Evolutionary conservation across 30 jellyfish, hydroid and myxozoan species (phyloP), one percentile per base, ranked within the genome.

Genomic region (Chrysaora quinquecirrha): DNA sequence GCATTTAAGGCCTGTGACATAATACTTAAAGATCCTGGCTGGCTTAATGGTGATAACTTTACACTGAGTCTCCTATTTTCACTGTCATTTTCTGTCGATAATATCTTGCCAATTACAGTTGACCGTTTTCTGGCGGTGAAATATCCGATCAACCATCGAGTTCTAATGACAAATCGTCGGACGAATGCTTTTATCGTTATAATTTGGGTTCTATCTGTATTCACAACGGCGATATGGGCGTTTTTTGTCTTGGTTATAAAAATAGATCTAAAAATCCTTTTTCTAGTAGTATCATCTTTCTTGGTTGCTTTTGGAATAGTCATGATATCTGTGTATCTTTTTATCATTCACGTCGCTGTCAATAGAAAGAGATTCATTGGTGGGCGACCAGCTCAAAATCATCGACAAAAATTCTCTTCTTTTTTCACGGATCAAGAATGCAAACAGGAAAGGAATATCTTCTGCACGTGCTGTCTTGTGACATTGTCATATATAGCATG

Each of bases 401-500:
- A 4, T 32, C 1, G 2, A 12, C 46, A 71, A 54, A 0, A 54
- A 35, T 18, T 11, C 54, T 19, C 61, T 64, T 29, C 58, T 3
- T 24, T 22, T 7, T 64, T 70, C 33, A 3, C 19, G 14, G 52
- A 29, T 3, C n/a, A 46, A 21, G 33, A 20, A 3, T 72, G 76
- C 76, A 34, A 46, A 35, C 72, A 65, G 20, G 83, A 84, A 48
- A 48, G 87, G 12, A 34, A 43, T 12, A 1, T 82, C 60, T 27
- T 82, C 60, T 9, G 20, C 29, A 82, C 92, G 29, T 48, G 84
- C 43, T 2, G 30, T 20, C 16, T 82, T 34, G 92, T 82, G 14
- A 66, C 73, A 2, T 30, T 60, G n/a, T 82, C 92, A 1, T 82
- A 68, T 75, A 48, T 82, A n/a, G 28, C 62, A 18, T 82, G 92